A percentile compares a stretch with the other conserved stretches of the same genome.
phyloP scores from a whole-genome alignment of 2,888 invertebrate species.

The Lochmaea crataegi region DNA sequence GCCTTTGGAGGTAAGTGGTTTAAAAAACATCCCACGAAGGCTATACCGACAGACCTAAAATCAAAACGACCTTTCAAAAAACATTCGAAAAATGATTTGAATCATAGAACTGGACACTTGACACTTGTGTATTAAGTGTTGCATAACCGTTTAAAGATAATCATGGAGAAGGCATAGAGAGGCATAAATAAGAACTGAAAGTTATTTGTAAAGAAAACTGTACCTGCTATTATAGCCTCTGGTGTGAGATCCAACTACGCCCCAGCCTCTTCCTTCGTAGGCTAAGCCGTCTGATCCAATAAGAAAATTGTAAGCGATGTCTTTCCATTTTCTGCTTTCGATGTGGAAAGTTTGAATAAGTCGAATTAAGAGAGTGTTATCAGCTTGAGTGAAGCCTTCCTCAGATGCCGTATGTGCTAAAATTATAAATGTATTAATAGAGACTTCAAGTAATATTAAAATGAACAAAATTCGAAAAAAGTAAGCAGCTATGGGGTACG shows the following conservation, averaged over 20 bases:
- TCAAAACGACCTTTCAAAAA: background rate
- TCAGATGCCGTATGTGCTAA: constrained; percentile 68
- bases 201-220: background rate
- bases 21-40: constrained; percentile 69
- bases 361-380: constrained; percentile 65
- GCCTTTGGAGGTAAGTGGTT: constrained; percentile 62
- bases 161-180: too few relatives aligned
- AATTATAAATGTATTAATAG: constrained; percentile 29
- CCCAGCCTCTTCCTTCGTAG: constrained; percentile 72
- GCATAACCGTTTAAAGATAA: too few relatives aligned
- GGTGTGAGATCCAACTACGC: constrained; percentile 68
- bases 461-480: too few relatives aligned
- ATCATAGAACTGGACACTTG: too few relatives aligned
- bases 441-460: too few relatives aligned
- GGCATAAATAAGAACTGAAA: too few relatives aligned
- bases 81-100: too few relatives aligned
- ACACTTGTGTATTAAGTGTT: too few relatives aligned
- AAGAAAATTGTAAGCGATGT: constrained; percentile 69
- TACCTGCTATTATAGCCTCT: constrained; percentile 67
- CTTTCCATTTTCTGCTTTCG: constrained; percentile 67
- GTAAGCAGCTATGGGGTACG: too few relatives aligned
- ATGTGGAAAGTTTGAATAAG: constrained; percentile 68
- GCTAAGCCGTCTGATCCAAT: constrained; percentile 70
- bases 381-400: constrained; percentile 64
- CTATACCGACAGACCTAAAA: constrained; percentile 62